phyloP scores from a whole-genome alignment of 2,888 invertebrate species.

The Melanargia galathea region DNA sequence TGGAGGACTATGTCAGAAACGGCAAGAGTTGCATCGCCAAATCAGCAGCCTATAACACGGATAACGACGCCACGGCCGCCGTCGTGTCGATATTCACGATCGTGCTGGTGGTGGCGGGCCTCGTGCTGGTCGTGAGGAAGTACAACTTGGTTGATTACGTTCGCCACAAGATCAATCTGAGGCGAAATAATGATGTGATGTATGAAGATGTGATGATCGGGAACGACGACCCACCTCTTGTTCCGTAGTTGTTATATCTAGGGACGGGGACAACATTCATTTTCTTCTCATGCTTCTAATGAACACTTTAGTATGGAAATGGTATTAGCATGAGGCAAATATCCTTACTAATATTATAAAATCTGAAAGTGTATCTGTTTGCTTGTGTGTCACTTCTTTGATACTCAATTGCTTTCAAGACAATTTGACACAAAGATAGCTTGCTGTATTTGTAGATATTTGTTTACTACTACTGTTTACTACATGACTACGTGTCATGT shows the following conservation, averaged over 20 bases:
- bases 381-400: no score
- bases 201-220: slow-evolving; percentile 82
- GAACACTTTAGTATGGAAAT: neutral
- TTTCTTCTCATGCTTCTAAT: neutral
- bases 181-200: slow-evolving; percentile 71
- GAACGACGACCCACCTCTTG: slow-evolving; percentile 77
- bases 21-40: slow-evolving; percentile 56
- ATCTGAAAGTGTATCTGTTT: neutral
- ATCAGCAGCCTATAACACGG: slow-evolving; percentile 38
- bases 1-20: slow-evolving; percentile 53
- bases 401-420: neutral
- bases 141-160: slow-evolving; percentile 72
- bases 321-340: neutral
- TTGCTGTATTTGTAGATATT: neutral
- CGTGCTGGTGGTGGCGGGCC: slow-evolving; percentile 64
- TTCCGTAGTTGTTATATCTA: slow-evolving; percentile 54
- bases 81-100: slow-evolving; percentile 68
- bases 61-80: slow-evolving; percentile 58
- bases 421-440: neutral
- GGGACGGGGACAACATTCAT: neutral
- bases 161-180: slow-evolving; percentile 64
- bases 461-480: no score
- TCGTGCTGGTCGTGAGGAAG: slow-evolving; percentile 70
- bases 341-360: neutral
- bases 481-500: no score